Evolutionary conservation across 2,888 invertebrate species (phyloP), one percentile per base, ranked within the genome.

Genomic region (Glomeris marginata): DNA sequence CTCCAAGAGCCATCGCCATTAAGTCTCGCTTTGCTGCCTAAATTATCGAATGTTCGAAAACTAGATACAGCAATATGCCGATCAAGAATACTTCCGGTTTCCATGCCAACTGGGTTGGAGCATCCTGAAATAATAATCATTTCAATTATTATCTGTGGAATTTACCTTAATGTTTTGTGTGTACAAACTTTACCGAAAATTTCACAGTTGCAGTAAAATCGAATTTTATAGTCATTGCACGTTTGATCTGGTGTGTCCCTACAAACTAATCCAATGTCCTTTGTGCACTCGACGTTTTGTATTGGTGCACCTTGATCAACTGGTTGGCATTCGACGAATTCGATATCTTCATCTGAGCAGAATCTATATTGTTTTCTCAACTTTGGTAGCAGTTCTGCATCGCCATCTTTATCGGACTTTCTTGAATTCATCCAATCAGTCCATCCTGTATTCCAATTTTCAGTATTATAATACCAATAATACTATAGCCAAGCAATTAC

Each of bases 371-470:
- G 50, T n/a, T 53, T 41, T 42, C 59, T 45, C 35, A 59, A 41
- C 5, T 45, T 41, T 8, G 47, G 48, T 2, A 55, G 18, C 1
- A 50, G 53, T 41, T 60, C 60, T 13, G 41, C 50, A 33, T 60
- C 60, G 1, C 60, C 60, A 16, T 52, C 51, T 11, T 3, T 40
- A 2, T 52, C 44, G 15, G 65, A 63, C 35, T 54, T 48, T 41
- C 57, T 51, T 1, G 51, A 49, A 50, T 62, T 64, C 49, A 65
- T 61, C 64, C 64, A 66, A 2, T 54, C 52, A 4, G 65, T 64
- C 66, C 66, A 66, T 1, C 65, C 64, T 33, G 49, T 48, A 35
- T 20, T 42, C 20, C 28, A 4, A 47, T n/a, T n/a, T n/a, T n/a
- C n/a, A n/a, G n/a, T n/a, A 28, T 28, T 28, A 49, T 22, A 28